A percentile compares a stretch with the other conserved stretches of the same genome.
Evolutionary conservation across 2,797 vertebrate genomes (phyloP).

Genomic region (Esox masquinongy): DNA sequence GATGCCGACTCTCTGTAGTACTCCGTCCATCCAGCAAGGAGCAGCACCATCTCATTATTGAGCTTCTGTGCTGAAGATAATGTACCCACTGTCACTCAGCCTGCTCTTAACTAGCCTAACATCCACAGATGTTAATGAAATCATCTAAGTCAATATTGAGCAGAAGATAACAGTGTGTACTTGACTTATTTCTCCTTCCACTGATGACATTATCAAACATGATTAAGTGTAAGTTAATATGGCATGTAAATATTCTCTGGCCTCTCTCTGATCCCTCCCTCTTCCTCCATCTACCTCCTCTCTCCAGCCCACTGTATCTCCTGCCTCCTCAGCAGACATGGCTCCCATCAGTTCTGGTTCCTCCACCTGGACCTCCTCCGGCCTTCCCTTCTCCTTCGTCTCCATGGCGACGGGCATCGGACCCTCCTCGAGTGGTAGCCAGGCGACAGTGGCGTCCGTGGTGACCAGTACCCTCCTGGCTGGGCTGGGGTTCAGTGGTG

Average conservation of each 20-base stretch:
- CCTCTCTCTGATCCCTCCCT: background rate
- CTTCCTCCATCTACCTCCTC: constrained; percentile 45
- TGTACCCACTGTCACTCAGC: background rate
- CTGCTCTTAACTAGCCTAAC: background rate
- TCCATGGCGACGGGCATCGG: constrained; percentile 96
- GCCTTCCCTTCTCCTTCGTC: constrained; percentile 95
- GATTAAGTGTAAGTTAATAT: no score
- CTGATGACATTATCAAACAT: background rate
- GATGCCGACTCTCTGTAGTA: background rate
- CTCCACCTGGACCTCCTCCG: constrained; percentile 95
- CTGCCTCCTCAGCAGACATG: constrained; percentile 95
- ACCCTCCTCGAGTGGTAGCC: constrained; percentile 93
- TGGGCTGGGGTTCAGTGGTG: constrained; percentile 88
- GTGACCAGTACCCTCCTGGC: constrained; percentile 95
- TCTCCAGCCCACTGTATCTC: constrained; percentile 88
- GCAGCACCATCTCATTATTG: constrained; percentile 33
- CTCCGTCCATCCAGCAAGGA: constrained; percentile 56
- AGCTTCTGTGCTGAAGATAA: background rate
- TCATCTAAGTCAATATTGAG: background rate
- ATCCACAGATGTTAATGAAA: background rate
- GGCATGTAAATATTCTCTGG: background rate
- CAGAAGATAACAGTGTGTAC: background rate
- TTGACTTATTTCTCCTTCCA: background rate
- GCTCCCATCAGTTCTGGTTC: constrained; percentile 97
- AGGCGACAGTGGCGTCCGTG: constrained; percentile 91